Evolutionary conservation across 2,797 vertebrate genomes (phyloP).

Genomic region (Onychomys arenicola): DNA sequence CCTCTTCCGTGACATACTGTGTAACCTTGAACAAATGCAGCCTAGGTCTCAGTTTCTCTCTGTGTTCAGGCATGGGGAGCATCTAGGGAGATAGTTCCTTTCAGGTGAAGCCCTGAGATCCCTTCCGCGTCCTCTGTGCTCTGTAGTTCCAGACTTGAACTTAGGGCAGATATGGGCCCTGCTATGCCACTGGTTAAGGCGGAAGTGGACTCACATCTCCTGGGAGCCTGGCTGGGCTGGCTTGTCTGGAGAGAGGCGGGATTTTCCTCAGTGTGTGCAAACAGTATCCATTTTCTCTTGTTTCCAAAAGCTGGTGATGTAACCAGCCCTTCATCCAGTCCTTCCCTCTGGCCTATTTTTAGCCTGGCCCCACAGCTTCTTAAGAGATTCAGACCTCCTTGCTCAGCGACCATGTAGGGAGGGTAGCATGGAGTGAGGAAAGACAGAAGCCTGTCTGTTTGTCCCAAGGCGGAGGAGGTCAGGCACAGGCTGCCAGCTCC

Average conservation of each 20-base stretch:
- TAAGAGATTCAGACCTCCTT: slow-evolving; percentile 68
- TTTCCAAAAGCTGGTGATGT: slow-evolving; percentile 81
- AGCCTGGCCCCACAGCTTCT: slow-evolving; percentile 63
- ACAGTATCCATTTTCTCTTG: slow-evolving; percentile 80
- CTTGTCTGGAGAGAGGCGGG: slow-evolving; percentile 58
- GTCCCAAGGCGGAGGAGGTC: not conserved
- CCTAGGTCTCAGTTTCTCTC: not conserved
- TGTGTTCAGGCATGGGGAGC: not conserved
- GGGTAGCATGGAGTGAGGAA: not conserved
- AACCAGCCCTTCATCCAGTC: slow-evolving; percentile 64
- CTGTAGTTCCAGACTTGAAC: not conserved
- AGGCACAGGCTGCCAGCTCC: not conserved
- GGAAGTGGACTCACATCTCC: not conserved
- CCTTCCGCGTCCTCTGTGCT: not conserved
- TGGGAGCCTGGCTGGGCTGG: not conserved
- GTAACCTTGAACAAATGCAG: not conserved
- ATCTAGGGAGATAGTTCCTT: not conserved
- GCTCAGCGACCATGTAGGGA: slow-evolving; percentile 62
- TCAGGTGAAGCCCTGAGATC: not conserved
- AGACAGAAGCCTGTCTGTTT: slow-evolving; percentile 29
- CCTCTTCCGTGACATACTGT: not conserved
- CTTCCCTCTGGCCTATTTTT: slow-evolving; percentile 82
- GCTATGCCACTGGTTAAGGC: not conserved
- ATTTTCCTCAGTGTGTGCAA: slow-evolving; percentile 82
- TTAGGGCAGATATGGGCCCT: rapidly evolving